Evolutionary conservation across 2,797 vertebrate species (phyloP).

Genomic region (Mareca penelope): DNA sequence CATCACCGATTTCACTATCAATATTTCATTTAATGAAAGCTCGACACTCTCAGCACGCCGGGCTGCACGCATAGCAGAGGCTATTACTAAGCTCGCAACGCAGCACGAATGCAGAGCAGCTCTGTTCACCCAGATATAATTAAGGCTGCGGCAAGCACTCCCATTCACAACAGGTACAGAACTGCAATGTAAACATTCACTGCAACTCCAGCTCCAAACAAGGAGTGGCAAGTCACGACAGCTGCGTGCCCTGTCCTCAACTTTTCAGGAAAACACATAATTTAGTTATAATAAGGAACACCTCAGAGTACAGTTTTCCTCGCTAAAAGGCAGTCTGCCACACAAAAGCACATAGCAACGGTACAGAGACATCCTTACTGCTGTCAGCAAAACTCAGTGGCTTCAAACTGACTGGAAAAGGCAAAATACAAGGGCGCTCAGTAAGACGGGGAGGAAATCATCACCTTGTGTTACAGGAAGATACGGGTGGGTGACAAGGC

Average conservation of each 20-base stretch:
- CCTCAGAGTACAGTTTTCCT: rapidly evolving
- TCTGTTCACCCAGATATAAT: neutral
- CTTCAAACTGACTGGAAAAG: neutral
- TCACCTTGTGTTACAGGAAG: neutral
- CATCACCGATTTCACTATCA: rapidly evolving
- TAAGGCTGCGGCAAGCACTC: neutral
- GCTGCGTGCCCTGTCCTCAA: neutral
- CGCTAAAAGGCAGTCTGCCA: neutral
- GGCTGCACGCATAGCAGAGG: neutral
- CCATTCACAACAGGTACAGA: neutral
- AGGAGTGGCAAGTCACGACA: neutral
- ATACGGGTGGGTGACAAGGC: neutral
- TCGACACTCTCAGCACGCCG: rapidly evolving
- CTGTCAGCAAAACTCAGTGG: neutral
- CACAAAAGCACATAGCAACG: neutral
- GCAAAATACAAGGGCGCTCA: rapidly evolving
- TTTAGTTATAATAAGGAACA: neutral
- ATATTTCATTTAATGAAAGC: rapidly evolving
- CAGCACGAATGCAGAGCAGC: rapidly evolving
- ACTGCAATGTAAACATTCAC: neutral
- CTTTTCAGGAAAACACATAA: neutral
- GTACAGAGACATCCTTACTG: neutral
- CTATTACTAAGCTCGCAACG: rapidly evolving
- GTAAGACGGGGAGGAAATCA: neutral
- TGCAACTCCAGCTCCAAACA: neutral